Percentiles rank a stretch among this genome's conserved stretches.
Conservation (phyloP, 2,797 vertebrate genomes). For the Podarcis siculus region DNA sequence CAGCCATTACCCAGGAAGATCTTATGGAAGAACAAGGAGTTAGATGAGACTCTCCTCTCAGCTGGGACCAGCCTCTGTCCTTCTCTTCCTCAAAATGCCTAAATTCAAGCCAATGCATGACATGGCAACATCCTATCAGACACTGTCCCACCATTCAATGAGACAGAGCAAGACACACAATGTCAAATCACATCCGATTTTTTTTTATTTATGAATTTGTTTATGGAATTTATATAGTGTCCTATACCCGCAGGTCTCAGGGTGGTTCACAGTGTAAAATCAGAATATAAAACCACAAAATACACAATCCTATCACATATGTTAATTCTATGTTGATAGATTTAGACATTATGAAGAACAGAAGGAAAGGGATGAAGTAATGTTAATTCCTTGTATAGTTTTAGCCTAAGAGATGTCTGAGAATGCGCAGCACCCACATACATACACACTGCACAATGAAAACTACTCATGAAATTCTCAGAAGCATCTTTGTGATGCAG, state of each 20-base stretch:
- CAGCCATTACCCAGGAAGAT: neutral
- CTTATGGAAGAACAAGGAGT: neutral
- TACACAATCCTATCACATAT: too few relatives aligned
- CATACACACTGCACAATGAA: neutral
- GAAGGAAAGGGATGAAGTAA: neutral
- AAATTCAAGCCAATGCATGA: neutral
- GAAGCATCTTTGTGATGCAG: neutral
- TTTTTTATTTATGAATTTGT: neutral
- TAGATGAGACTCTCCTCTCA: neutral
- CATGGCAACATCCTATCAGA: neutral
- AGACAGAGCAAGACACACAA: neutral
- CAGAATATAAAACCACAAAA: too few relatives aligned
- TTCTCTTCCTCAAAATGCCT: neutral
- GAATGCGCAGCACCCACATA: neutral
- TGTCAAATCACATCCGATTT: too few relatives aligned
- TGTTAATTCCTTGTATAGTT: neutral
- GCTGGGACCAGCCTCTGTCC: neutral
- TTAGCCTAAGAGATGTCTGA: neutral
- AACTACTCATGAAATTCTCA: constrained; percentile 7
- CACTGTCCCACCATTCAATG: neutral
- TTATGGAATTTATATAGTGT: too few relatives aligned
- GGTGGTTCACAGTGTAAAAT: too few relatives aligned
- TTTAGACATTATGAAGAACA: neutral
- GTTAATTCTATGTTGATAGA: neutral
- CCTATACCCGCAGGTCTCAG: too few relatives aligned